These are phyloP conservation scores for Gambelia wislizenii DNA, from an alignment of 2,797 vertebrate species.

Conservation along the genomic window DNA sequence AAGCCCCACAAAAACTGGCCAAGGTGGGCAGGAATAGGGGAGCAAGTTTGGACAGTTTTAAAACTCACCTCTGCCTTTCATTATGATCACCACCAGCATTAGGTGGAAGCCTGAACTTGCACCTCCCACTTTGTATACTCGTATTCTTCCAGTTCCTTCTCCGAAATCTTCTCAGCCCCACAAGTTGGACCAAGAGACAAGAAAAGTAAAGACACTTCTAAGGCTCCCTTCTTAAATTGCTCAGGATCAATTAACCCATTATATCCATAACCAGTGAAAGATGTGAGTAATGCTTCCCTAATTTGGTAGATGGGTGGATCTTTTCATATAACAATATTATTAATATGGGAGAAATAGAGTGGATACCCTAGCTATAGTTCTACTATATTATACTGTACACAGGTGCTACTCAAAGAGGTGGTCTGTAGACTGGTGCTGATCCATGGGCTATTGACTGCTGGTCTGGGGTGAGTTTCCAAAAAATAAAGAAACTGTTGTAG, in stretches of 20 bases:
- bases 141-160: not conserved
- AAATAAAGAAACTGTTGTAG: too few species aligned
- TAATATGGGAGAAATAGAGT: too few species aligned
- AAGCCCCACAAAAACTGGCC: too few species aligned
- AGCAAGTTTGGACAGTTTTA: not conserved
- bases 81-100: not conserved
- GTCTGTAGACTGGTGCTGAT: too few species aligned
- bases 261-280: constrained; percentile 35
- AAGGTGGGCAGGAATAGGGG: not conserved
- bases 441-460: too few species aligned
- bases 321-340: too few species aligned
- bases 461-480: too few species aligned
- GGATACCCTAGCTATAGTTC: too few species aligned
- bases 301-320: too few species aligned
- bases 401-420: too few species aligned
- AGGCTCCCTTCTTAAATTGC: not conserved
- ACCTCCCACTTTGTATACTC: not conserved
- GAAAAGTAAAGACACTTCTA: not conserved
- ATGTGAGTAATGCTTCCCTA: too few species aligned
- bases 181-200: not conserved
- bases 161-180: not conserved
- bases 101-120: not conserved
- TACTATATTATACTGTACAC: too few species aligned
- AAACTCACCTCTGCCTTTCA: not conserved
- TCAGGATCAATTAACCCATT: not conserved